Evolutionary conservation across 2,113 vertebrate genomes (phyloP), one percentile per base, ranked within the genome.

Genomic region (Miniopterus natalensis): DNA sequence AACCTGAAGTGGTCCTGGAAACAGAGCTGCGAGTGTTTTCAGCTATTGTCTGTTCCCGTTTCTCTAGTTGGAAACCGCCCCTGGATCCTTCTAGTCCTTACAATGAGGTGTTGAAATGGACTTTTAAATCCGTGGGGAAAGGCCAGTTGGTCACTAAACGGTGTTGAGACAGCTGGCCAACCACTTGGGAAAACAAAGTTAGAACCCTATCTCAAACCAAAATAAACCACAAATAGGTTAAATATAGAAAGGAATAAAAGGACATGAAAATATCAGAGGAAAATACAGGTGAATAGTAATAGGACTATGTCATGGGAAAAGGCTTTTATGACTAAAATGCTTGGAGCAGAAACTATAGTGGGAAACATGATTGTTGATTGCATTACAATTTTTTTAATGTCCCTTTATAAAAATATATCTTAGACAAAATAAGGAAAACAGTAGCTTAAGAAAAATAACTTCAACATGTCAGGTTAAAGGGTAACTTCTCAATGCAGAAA

Each of bases 141-240:
- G 2, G 23, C 25, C 77, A 23, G 3, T 47, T 84, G 49, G 78
- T 65, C 66, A 83, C 74, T 73, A 94, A 85, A 77, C 42, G 12
- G 66, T 95, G 45, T 66, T 92, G 77, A 92, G 42, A 92, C 70
- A 96, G 84, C 71, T 97, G 90, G 49, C 42, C 45, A 66, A 83
- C 77, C 65, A 84, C 80, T 95, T 90, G 45, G 75, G 90, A 95
- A 95, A 90, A 92, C 40, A 95, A 96, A 87, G 45, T 80, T 51
- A 88, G 63, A 94, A 73, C 47, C 9, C 29, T 47, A 91, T 94
- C 74, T 95, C 63, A 74, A 96, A 96, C n/a, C 49, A 78, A 96
- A 97, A 55, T 73, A 96, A 95, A 92, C 29, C 66, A 75, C 45
- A 90, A 92, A 66, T 59, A 36, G 31, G 61, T 94, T 88, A 55